These are phyloP conservation scores for Caenorhabditis sp. DNA, from an alignment of 2,888 invertebrate species.

Conservation along the genomic window DNA sequence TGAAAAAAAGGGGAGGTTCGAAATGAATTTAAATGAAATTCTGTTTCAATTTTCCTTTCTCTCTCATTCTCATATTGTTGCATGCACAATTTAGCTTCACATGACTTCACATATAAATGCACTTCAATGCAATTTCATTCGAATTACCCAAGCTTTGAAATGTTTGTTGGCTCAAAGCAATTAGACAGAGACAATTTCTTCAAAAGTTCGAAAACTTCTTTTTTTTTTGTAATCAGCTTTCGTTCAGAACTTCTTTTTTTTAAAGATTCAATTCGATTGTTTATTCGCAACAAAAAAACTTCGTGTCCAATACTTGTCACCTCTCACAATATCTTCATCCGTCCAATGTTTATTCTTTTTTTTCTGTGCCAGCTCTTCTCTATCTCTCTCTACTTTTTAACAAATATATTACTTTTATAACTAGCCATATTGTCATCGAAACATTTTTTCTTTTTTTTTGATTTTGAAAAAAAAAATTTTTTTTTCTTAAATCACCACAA, in stretches of 20 bases:
- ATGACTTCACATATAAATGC: not conserved
- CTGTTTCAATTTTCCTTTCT: not conserved
- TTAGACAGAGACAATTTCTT: no score
- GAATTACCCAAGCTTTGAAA: not conserved
- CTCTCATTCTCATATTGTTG: not conserved
- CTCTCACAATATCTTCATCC: slow-evolving; percentile 6
- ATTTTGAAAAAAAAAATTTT: no score
- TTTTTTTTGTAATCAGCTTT: not conserved
- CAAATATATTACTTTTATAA: not conserved
- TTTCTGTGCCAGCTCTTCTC: not conserved
- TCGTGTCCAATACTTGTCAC: slow-evolving; percentile 1
- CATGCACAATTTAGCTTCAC: not conserved
- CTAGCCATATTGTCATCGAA: not conserved
- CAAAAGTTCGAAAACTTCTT: no score
- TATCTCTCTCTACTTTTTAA: not conserved
- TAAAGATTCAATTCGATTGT: not conserved
- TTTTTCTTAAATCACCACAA: no score
- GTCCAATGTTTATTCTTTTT: slow-evolving; percentile 2
- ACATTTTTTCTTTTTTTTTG: not conserved
- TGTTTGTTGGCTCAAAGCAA: not conserved
- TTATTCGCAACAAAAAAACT: not conserved
- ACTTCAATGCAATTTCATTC: not conserved
- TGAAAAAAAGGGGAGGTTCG: not conserved
- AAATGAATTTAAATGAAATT: not conserved
- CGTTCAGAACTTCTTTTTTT: not conserved